Evolutionary conservation across 2,113 vertebrate species (phyloP).

Genomic region (Paramisgurnus dabryanus): DNA sequence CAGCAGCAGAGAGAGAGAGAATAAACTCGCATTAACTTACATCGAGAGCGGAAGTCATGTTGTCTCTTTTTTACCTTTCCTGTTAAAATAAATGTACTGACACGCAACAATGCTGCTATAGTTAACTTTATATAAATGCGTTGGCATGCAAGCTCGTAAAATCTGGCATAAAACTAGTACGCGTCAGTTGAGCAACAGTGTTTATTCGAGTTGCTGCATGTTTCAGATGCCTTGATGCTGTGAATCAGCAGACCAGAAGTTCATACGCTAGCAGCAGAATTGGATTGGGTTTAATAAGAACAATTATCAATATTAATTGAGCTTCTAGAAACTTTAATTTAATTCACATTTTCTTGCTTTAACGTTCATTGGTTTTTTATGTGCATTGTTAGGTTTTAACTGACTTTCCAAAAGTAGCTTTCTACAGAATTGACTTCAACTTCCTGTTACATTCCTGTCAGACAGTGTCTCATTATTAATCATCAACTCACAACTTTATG

Average conservation of each 20-base stretch:
- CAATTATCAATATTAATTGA: too few relatives aligned
- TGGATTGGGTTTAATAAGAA: too few relatives aligned
- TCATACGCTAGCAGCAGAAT: too few relatives aligned
- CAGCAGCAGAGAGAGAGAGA: too few relatives aligned
- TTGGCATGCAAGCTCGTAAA: neutral
- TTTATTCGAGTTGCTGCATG: neutral
- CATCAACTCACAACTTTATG: slow-evolving; percentile 48
- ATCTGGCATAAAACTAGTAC: neutral
- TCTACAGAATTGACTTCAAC: slow-evolving; percentile 45
- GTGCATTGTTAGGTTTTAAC: slow-evolving; percentile 18
- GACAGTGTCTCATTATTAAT: slow-evolving; percentile 57
- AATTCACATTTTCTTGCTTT: too few relatives aligned
- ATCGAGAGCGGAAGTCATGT: slow-evolving; percentile 20
- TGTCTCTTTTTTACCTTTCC: neutral
- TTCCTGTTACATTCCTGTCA: slow-evolving; percentile 53
- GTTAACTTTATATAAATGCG: neutral
- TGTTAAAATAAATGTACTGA: neutral
- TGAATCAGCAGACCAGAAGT: neutral
- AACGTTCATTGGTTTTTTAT: too few relatives aligned
- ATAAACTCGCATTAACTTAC: neutral
- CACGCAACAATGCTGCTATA: neutral
- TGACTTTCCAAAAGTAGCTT: slow-evolving; percentile 53
- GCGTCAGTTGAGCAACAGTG: neutral
- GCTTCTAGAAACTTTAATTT: too few relatives aligned
- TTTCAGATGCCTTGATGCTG: neutral